Evolutionary conservation across 2,888 invertebrate genomes (phyloP).

Genomic region (Trachelus tabidus): DNA sequence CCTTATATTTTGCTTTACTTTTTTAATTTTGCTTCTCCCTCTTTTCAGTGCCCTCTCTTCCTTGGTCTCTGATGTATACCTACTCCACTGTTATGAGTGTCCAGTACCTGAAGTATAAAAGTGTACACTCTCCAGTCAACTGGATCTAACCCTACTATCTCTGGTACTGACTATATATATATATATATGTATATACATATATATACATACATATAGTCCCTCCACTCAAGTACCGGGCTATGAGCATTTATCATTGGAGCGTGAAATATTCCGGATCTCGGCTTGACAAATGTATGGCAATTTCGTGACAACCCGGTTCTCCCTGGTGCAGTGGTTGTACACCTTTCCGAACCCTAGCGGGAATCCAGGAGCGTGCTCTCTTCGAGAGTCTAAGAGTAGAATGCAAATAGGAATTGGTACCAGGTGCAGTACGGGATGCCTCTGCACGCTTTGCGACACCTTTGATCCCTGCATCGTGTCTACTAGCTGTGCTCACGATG

Average conservation of each 20-base stretch:
- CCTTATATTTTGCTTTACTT: background rate
- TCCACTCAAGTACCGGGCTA: background rate
- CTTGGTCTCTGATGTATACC: background rate
- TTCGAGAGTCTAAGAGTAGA: background rate
- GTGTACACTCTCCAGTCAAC: background rate
- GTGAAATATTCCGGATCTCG: background rate
- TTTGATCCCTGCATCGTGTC: constrained; percentile 21
- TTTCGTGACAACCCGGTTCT: background rate
- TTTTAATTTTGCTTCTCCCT: background rate
- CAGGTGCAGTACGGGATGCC: constrained; percentile 5
- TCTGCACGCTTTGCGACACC: constrained; percentile 20
- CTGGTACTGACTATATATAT: background rate
- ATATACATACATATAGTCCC: background rate
- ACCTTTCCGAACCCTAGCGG: background rate
- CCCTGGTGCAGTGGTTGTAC: background rate
- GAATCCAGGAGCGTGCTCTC: background rate
- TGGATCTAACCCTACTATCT: background rate
- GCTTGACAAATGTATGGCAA: background rate
- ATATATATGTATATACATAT: background rate
- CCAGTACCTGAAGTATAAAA: background rate
- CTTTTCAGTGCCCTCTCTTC: background rate
- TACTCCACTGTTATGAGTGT: background rate
- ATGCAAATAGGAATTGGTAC: constrained; percentile 2
- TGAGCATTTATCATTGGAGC: background rate
- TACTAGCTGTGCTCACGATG: background rate